Conservation (phyloP, 2,888 invertebrate genomes). For the Cryptocheilus praepositus region DNA sequence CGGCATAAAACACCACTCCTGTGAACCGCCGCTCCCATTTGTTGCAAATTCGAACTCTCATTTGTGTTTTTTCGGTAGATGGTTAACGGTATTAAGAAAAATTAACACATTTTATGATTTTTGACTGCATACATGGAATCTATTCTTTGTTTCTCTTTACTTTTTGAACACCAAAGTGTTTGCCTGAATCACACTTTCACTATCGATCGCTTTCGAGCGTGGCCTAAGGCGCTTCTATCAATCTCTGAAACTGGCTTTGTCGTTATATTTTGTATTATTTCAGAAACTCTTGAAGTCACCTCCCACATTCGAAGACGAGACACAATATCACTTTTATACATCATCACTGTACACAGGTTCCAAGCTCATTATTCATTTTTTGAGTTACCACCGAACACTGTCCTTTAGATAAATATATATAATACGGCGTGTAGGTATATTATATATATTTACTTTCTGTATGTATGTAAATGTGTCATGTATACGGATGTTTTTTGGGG, state of each 20-base stretch:
- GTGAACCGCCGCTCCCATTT: constrained; percentile 13
- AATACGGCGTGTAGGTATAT: too few relatives aligned
- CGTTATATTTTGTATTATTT: neutral
- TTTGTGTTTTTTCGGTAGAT: constrained; percentile 47
- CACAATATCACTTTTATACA: constrained; percentile 68
- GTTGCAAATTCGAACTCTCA: constrained; percentile 16
- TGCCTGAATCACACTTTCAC: constrained; percentile 71
- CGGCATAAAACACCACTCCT: constrained; percentile 16
- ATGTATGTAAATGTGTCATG: too few relatives aligned
- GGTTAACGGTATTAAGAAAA: constrained; percentile 54
- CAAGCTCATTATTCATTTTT: constrained; percentile 30
- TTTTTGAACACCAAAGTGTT: constrained; percentile 69
- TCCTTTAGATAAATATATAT: constrained; percentile 39
- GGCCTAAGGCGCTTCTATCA: constrained; percentile 27
- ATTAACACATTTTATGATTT: constrained; percentile 63
- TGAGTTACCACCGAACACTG: constrained; percentile 61
- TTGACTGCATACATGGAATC: constrained; percentile 71
- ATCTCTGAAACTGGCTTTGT: constrained; percentile 19
- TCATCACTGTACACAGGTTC: constrained; percentile 72
- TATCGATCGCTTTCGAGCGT: constrained; percentile 63
- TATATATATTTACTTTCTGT: too few relatives aligned
- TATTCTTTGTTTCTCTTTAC: constrained; percentile 56
- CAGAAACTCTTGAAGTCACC: constrained; percentile 31
- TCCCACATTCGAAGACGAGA: constrained; percentile 61
- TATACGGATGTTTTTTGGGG: too few relatives aligned